A percentile compares a stretch with the other conserved stretches of the same genome.
phyloP scores from a whole-genome alignment of 2,797 vertebrate genomes.

The Taeniopygia guttata region DNA sequence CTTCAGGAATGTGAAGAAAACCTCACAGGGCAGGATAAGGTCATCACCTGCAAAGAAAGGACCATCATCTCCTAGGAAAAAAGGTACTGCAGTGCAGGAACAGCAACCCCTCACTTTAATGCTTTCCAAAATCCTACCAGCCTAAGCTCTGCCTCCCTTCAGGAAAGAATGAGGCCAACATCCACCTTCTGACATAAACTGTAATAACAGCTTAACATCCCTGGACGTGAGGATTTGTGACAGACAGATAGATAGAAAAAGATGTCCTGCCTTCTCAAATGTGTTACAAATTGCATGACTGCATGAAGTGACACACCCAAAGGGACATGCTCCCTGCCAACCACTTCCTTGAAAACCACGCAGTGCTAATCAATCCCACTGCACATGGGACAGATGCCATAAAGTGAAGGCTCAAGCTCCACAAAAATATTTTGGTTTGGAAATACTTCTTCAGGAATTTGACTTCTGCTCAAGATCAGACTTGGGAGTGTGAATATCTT shows the following conservation, averaged over 20 bases:
- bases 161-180: not conserved
- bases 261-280: not conserved
- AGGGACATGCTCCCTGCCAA: not conserved
- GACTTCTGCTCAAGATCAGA: not conserved
- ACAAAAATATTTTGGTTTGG: not conserved
- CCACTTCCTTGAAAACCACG: not conserved
- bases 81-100: not conserved
- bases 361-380: not conserved
- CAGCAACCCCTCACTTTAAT: not conserved
- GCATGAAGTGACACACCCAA: not conserved
- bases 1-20: conserved; percentile 74
- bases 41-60: conserved; percentile 68
- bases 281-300: not conserved
- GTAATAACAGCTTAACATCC: not conserved
- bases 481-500: not conserved
- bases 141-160: not conserved
- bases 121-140: not conserved
- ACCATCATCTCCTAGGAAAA: not conserved
- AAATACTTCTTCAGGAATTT: not conserved
- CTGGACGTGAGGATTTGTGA: not conserved
- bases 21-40: conserved; percentile 70
- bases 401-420: not conserved
- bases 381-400: not conserved
- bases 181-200: not conserved
- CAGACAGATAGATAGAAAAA: not conserved